Percentiles rank a stretch among this genome's conserved stretches.
These are phyloP conservation scores for Campoplex capitator DNA, from an alignment of 2,888 invertebrate genomes.

Conservation along the genomic window DNA sequence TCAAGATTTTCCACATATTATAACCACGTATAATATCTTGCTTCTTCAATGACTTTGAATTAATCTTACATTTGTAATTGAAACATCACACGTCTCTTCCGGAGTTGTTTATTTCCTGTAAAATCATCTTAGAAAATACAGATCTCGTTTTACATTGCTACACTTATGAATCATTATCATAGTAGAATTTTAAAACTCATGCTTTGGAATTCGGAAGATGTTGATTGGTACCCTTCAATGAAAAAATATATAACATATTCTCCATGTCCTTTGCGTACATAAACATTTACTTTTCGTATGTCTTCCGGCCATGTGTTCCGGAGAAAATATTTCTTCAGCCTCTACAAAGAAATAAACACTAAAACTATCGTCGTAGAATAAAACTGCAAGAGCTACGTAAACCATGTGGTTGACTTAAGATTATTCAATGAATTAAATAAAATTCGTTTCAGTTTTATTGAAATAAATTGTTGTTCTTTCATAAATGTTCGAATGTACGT, in stretches of 20 bases:
- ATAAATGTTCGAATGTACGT: neutral
- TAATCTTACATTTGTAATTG: neutral
- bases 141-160: too few relatives aligned
- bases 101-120: too few relatives aligned
- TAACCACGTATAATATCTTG: neutral
- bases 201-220: neutral
- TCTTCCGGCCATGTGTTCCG: neutral
- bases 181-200: too few relatives aligned
- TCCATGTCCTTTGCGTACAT: neutral
- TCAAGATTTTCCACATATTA: neutral
- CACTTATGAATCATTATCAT: too few relatives aligned
- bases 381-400: neutral
- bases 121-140: too few relatives aligned
- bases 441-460: neutral
- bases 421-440: neutral
- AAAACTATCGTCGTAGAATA: neutral
- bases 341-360: neutral
- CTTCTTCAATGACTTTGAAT: neutral
- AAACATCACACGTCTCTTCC: too few relatives aligned
- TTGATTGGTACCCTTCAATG: neutral
- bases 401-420: neutral
- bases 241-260: neutral
- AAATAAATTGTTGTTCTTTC: neutral
- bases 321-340: neutral
- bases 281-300: neutral